phyloP scores from a whole-genome alignment of 1,140 invertebrate genomes.

The Ostrea edulis region DNA sequence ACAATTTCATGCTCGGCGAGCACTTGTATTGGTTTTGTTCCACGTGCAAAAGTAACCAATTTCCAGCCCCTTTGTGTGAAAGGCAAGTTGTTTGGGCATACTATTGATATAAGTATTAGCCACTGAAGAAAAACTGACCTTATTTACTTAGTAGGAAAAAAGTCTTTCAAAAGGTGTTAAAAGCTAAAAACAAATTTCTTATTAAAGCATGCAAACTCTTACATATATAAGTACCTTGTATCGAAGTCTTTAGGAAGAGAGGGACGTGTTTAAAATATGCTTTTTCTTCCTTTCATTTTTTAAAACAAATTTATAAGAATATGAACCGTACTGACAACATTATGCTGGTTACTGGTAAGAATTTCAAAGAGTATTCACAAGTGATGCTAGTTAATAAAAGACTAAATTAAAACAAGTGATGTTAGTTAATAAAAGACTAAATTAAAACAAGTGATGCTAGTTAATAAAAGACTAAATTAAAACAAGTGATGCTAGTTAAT shows the following conservation, averaged over 20 bases:
- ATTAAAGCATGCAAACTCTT: slow-evolving; percentile 6
- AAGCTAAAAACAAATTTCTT: slow-evolving; percentile 25
- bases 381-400: neutral
- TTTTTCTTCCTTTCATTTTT: no score
- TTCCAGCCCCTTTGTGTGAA: neutral
- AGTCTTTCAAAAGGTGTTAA: slow-evolving; percentile 2
- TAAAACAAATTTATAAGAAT: no score
- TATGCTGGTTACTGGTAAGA: no score
- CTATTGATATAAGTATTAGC: slow-evolving; percentile 36
- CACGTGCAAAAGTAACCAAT: neutral
- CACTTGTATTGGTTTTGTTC: slow-evolving; percentile 14
- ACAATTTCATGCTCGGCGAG: slow-evolving; percentile 24
- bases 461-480: neutral
- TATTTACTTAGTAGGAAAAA: slow-evolving; percentile 15
- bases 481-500: neutral
- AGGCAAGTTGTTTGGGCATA: neutral
- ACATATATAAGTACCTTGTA: neutral
- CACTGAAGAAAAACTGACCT: neutral
- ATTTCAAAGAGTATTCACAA: neutral
- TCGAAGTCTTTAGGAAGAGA: neutral
- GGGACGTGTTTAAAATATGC: no score
- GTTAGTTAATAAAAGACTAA: no score
- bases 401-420: neutral
- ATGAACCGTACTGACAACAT: no score
- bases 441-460: neutral